phyloP scores from a whole-genome alignment of 2,113 vertebrate species.

The Malurus alboscapulatus region DNA sequence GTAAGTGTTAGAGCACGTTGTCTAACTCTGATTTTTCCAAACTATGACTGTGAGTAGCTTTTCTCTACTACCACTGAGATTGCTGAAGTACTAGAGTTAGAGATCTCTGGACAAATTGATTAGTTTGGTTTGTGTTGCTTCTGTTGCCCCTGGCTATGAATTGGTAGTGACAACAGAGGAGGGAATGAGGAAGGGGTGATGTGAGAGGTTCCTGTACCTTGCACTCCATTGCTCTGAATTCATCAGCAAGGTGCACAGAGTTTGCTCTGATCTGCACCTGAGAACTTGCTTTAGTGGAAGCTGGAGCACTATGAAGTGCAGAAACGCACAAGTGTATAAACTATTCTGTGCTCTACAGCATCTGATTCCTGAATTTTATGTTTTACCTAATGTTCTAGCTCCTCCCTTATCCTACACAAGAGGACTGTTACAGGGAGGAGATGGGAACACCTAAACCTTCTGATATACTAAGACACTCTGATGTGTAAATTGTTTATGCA shows the following conservation, averaged over 20 bases:
- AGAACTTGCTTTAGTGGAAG: not conserved
- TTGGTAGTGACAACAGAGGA: not conserved
- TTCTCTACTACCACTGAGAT: too few relatives aligned
- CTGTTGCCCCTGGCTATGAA: not conserved
- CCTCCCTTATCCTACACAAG: not conserved
- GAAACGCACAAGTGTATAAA: not conserved
- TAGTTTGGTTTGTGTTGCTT: not conserved
- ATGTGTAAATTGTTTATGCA: not conserved
- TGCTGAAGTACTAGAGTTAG: not conserved
- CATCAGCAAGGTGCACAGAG: not conserved
- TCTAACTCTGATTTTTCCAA: not conserved
- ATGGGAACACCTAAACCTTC: not conserved
- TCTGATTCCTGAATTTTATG: not conserved
- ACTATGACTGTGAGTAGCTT: not conserved
- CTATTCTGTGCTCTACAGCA: not conserved
- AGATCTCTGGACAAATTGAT: not conserved
- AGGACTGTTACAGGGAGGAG: not conserved
- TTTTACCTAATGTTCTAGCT: not conserved
- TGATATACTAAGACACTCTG: not conserved
- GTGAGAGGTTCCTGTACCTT: not conserved
- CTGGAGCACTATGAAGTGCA: not conserved
- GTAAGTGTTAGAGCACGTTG: slow-evolving; percentile 67
- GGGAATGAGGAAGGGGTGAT: not conserved
- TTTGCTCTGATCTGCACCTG: not conserved
- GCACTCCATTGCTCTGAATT: not conserved